These are phyloP conservation scores for Ceramica pisi DNA, from an alignment of 2,888 invertebrate species.

Conservation along the genomic window DNA sequence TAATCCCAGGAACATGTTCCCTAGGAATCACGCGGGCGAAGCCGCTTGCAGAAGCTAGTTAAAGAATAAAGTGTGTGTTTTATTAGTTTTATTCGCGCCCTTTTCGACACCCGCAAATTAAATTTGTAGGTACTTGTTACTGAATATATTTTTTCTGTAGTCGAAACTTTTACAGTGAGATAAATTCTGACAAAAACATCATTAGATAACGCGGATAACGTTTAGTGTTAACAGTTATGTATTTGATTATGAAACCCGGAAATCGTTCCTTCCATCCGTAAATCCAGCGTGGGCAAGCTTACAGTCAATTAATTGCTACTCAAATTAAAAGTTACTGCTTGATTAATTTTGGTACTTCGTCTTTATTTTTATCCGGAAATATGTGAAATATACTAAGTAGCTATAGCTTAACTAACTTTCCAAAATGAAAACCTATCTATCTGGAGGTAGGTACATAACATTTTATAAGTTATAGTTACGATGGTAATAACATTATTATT, in stretches of 20 bases:
- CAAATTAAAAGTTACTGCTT: constrained; percentile 25
- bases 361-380: not conserved
- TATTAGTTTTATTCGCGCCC: constrained; percentile 13
- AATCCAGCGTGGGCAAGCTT: constrained; percentile 15
- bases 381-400: too few species aligned
- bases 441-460: too few species aligned
- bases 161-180: constrained; percentile 2
- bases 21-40: too few species aligned
- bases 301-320: constrained; percentile 17
- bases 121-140: not conserved
- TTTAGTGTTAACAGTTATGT: constrained; percentile 13
- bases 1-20: too few species aligned
- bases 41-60: too few species aligned
- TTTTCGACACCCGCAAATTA: constrained; percentile 5
- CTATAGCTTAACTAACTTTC: too few species aligned
- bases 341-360: not conserved
- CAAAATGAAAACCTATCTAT: too few species aligned
- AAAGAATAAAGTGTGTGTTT: constrained; percentile 28
- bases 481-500: too few species aligned
- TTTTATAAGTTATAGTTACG: too few species aligned
- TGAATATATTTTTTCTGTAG: not conserved
- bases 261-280: constrained; percentile 29
- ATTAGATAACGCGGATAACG: constrained; percentile 5
- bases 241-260: constrained; percentile 39
- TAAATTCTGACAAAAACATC: constrained; percentile 26